phyloP scores from a whole-genome alignment of 1,140 invertebrate genomes.

The Apolygus lucorum region DNA sequence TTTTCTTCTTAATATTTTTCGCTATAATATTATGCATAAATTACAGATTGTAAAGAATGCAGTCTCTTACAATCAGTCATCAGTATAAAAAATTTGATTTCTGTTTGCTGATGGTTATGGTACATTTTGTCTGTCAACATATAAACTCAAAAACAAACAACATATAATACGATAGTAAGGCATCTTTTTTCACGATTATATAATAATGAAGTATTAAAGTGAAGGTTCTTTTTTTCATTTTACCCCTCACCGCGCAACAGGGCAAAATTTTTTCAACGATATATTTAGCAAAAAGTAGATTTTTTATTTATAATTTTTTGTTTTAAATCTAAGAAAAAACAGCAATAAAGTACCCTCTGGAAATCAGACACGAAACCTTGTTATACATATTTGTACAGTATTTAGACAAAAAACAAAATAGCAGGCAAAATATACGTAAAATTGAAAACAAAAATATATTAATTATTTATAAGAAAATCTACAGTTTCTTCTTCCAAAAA shows the following conservation, averaged over 20 bases:
- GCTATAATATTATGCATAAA: slow-evolving; percentile 26
- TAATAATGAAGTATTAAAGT: slow-evolving; percentile 31
- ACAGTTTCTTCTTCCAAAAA: slow-evolving; percentile 26
- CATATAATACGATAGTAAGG: slow-evolving; percentile 33
- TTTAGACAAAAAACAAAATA: not conserved
- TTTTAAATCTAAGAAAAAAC: slow-evolving; percentile 30
- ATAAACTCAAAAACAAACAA: slow-evolving; percentile 25
- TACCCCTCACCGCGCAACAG: slow-evolving; percentile 27
- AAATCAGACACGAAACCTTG: slow-evolving; percentile 28
- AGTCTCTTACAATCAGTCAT: slow-evolving; percentile 32
- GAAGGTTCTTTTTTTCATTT: slow-evolving; percentile 6
- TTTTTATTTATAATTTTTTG: not conserved
- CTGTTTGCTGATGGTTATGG: slow-evolving; percentile 16
- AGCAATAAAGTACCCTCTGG: slow-evolving; percentile 33
- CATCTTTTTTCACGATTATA: slow-evolving; percentile 33
- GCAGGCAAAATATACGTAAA: slow-evolving; percentile 27
- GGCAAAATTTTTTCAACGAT: slow-evolving; percentile 19
- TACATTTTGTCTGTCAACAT: slow-evolving; percentile 18
- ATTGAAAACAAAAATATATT: slow-evolving; percentile 27
- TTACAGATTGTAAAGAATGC: slow-evolving; percentile 28
- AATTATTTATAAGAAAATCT: slow-evolving; percentile 23
- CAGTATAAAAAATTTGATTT: slow-evolving; percentile 32
- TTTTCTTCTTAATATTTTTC: slow-evolving; percentile 19
- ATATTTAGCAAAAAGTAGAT: slow-evolving; percentile 17
- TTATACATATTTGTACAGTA: not conserved